Evolutionary conservation across 2,113 vertebrate genomes (phyloP), one percentile per base, ranked within the genome.

Genomic region (Vulpes lagopus): DNA sequence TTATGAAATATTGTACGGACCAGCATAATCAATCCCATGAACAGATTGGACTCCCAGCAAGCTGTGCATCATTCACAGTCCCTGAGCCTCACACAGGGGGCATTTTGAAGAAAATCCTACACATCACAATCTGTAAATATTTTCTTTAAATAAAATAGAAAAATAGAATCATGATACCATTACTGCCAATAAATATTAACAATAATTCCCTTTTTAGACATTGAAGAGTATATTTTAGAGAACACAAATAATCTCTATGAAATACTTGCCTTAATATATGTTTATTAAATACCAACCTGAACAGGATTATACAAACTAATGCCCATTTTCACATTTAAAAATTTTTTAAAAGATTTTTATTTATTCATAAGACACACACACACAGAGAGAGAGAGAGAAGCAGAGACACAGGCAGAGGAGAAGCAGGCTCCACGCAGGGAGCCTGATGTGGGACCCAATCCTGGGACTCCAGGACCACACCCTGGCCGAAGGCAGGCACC

Each of bases 1-100:
- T n/a, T 79, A 84, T 32, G 38, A 95, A 90, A 74, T 43, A 22
- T 55, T 95, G 95, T 91, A 84, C 78, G 89, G 35, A 95, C 43
- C 15, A 90, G 38, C 32, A 64, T 25, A 53, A 78, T 60, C 78
- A 69, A n/a, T 0, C 1, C 53, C 64, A 49, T 23, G 2, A 81
- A 17, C 7, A 15, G 57, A 16, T 3, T 17, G 15, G 8, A 8
- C 30, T 16, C 30, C 65, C 14, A n/a, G 30, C 30, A 30, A 17
- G 15, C 32, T n/a, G 67, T 17, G 67, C 16, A 3, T 19, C 67
- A 17, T n/a, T 19, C 32, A 4, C 8, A 15, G 8, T 19, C 67
- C 67, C 32, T 3, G 32, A n/a, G n/a, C 32, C 67, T 69, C n/a
- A 12, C n/a, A n/a, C 9, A 0, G 16, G 16, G 67, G n/a, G 32